phyloP scores from a whole-genome alignment of 2,113 vertebrate species.

The Aptenodytes forsteri region DNA sequence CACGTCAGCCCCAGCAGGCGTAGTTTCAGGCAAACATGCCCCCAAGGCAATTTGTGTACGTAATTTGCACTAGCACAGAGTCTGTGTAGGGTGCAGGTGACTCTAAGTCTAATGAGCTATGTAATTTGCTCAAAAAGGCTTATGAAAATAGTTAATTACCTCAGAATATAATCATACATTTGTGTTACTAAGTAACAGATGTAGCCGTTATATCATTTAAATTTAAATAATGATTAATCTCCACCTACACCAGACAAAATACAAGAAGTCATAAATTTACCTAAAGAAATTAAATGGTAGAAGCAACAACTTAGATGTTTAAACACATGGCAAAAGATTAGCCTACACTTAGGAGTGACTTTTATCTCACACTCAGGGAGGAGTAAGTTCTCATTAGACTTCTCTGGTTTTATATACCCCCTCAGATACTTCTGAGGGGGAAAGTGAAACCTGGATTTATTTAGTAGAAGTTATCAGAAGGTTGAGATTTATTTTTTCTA shows the following conservation, averaged over 20 bases:
- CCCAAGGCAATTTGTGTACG: not conserved
- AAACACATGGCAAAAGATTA: not conserved
- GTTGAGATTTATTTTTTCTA: not conserved
- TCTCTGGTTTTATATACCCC: not conserved
- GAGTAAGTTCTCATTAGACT: not conserved
- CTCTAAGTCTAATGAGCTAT: conserved; percentile 20
- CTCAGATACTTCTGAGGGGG: not conserved
- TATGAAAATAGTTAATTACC: conserved; percentile 48
- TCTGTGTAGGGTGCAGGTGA: not conserved
- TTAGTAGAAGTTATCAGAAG: not conserved
- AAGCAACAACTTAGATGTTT: conserved; percentile 2
- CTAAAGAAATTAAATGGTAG: conserved; percentile 1
- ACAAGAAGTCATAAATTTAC: conserved; percentile 31
- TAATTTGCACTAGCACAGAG: not conserved
- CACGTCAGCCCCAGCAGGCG: not conserved
- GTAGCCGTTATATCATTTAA: conserved; percentile 8
- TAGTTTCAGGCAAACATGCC: not conserved
- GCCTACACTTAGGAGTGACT: not conserved
- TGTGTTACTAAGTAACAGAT: conserved; percentile 69
- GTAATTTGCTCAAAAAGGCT: conserved; percentile 53
- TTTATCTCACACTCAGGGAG: not conserved
- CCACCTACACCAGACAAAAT: conserved; percentile 32
- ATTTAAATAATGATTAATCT: conserved; percentile 56
- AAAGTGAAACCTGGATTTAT: not conserved
- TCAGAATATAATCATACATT: conserved; percentile 50